Evolutionary conservation across 1,140 invertebrate species (phyloP), one percentile per base, ranked within the genome.

Genomic region (Anoplolepis gracilipes): DNA sequence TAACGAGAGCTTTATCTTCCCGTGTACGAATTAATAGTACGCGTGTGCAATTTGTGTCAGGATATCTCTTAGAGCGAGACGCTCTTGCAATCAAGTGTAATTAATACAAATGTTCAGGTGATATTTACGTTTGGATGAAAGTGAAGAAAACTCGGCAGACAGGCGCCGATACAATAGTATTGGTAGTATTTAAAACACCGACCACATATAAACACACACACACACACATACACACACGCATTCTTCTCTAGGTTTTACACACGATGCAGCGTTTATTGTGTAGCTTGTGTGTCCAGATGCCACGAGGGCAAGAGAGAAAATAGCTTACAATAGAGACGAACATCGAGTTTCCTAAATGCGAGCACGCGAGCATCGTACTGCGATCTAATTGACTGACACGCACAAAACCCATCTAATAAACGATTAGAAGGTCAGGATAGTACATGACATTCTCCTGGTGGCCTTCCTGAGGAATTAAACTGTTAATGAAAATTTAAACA

Each of bases 391-490:
- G 84, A 86, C 75, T 59, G 84, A 86, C 75, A 62, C 61, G 78
- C 59, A 67, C 87, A 84, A 75, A 82, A 89, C 65, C 85, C 46
- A 88, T 88, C 79, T 86, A 69, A 70, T 39, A 84, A 55, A 39
- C 28, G 84, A 6, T 75, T 53, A 42, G 59, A 88, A 77, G 36
- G 78, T 84, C 65, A 64, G 49, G 22, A 86, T 72, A 61, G 46
- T 49, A 57, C 30, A 49, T 59, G 69, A 73, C 76, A 62, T 88
- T n/a, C 57, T 39, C 61, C 28, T 69, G 62, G 30, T 33, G 57
- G 46, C 36, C 13, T 39, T 39, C 19, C 30, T 33, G 42, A 49
- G 3, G 69, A 85, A 88, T 78, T 72, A 64, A 64, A 57, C 57
- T n/a, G 73, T 64, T 49, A 22, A 53, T 33, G 53, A 30, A 67